Base-by-base conservation (phyloP, 2,113 vertebrate genomes). In the Herpetotheres cachinnans region DNA sequence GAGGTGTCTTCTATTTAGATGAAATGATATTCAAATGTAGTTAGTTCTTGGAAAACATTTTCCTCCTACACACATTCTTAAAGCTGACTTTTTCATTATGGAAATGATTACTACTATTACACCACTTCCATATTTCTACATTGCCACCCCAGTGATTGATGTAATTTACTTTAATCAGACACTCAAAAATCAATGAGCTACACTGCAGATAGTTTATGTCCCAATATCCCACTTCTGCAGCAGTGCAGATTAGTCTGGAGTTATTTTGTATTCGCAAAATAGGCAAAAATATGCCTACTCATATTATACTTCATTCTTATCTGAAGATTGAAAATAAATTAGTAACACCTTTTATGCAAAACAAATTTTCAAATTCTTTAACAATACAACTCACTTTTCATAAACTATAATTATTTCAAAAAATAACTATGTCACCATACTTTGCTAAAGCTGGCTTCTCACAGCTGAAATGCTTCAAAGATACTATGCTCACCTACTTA, bases 31-130 rank as follows among this genome's bases (percentile, higher is more conserved):
- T 87, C 49, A 85, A 94, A 90, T 74, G 82, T n/a, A 86, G 54
- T 67, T 94, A 94, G 76, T 96, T 97, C 84, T 92, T 95, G 54
- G 91, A 95, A 95, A 96, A 97, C 69, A 90, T 86, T 36, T 94
- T 92, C 92, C 71, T 95, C 92, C 95, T 78, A 97, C 96, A 82
- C 77, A 96, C 40, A 79, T 92, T 91, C 77, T 95, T 93, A 82
- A 93, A 79, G 62, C 14, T 87, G 65, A 90, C 52, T 83, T 91
- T 82, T 93, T 91, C 76, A 89, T 86, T 90, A 87, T 72, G 81
- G 86, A 96, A 97, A 96, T 94, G 18, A 96, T 89, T 91, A 86
- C n/a, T 66, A 89, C 69, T 89, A 79, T 89, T 96, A 86, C 11
- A 92, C 40, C 32, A 86, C 34, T 90, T 86, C 76, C 71, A 71